Conservation (phyloP, 1,140 invertebrate genomes). For the Musca vetustissima region DNA sequence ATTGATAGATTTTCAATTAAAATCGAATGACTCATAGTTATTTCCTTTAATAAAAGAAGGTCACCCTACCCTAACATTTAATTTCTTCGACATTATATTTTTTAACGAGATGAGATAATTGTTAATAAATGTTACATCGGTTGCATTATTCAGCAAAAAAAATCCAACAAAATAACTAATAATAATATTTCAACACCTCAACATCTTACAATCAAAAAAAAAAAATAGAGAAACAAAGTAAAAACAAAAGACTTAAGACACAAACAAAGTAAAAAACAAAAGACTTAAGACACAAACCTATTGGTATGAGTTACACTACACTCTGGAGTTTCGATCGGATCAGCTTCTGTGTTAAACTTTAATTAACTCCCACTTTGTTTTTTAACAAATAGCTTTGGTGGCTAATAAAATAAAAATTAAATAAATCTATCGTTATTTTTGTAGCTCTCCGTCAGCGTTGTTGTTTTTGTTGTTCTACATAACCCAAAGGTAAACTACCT, state of each 20-base stretch:
- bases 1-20: no score
- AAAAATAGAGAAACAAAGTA: neutral
- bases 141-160: no score
- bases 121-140: no score
- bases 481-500: neutral
- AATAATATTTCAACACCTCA: conserved; percentile 8
- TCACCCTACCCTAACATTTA: no score
- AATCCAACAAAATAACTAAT: no score
- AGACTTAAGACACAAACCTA: conserved; percentile 16
- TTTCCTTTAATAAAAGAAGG: no score
- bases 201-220: no score
- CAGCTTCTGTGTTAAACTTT: neutral
- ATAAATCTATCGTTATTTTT: neutral
- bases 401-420: conserved; percentile 2
- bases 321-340: no score
- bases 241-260: conserved; percentile 24
- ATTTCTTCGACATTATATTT: no score
- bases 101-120: no score
- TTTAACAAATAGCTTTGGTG: neutral
- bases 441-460: neutral
- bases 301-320: neutral
- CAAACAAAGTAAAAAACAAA: no score
- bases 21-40: no score
- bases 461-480: neutral
- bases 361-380: conserved; percentile 22